phyloP scores from a whole-genome alignment of 2,113 vertebrate genomes.

The Pelmatolapia mariae region DNA sequence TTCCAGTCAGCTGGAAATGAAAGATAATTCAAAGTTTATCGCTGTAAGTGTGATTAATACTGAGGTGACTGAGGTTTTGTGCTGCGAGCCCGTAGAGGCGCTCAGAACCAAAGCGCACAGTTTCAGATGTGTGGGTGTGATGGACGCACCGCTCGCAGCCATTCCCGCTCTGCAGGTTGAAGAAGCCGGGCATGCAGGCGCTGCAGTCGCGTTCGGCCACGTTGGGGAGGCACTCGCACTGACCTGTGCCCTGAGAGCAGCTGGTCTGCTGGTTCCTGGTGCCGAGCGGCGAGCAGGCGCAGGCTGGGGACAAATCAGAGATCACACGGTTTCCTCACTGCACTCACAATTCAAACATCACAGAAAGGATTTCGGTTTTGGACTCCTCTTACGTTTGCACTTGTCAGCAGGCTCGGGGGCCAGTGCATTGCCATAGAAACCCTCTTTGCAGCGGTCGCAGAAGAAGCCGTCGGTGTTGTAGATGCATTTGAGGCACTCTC shows the following conservation, averaged over 20 bases:
- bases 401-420: conserved; percentile 76
- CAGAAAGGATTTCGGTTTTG: background rate
- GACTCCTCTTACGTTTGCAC: conserved; percentile 76
- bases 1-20: background rate
- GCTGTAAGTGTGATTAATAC: background rate
- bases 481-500: conserved; percentile 89
- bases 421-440: conserved; percentile 84
- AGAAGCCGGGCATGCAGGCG: conserved; percentile 86
- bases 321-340: fast-evolving
- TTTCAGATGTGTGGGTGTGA: background rate
- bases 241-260: conserved; percentile 87
- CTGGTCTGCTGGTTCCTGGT: conserved; percentile 70
- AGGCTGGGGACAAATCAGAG: conserved; percentile 69
- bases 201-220: conserved; percentile 86
- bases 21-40: fast-evolving
- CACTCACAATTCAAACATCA: background rate
- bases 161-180: conserved; percentile 82
- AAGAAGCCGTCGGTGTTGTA: conserved; percentile 83
- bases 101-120: background rate
- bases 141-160: conserved; percentile 85
- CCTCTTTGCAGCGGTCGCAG: conserved; percentile 86
- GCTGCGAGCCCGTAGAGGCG: fast-evolving
- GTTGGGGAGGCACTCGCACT: conserved; percentile 84
- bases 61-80: background rate
- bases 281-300: conserved; percentile 81